Evolutionary conservation across 2,888 invertebrate genomes (phyloP).

Genomic region (Eupithecia inturbata): DNA sequence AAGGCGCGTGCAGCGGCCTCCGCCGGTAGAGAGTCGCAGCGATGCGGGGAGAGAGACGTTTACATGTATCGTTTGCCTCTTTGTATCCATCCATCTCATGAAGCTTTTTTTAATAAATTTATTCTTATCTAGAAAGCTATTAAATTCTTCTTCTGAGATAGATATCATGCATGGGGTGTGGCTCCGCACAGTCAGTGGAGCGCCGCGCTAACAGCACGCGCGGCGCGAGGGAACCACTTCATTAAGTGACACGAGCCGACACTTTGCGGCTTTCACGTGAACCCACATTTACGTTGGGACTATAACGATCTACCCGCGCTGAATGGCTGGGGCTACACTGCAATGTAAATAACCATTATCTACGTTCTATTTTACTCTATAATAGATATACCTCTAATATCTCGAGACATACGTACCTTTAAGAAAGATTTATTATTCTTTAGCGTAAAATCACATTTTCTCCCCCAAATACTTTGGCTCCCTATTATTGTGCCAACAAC

Average conservation of each 20-base stretch:
- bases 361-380: neutral
- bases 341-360: neutral
- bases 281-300: neutral
- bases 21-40: neutral
- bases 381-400: neutral
- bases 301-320: neutral
- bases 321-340: neutral
- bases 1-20: too few relatives aligned
- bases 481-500: conserved; percentile 20
- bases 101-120: too few relatives aligned
- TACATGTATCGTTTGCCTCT: neutral
- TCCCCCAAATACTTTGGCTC: neutral
- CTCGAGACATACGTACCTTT: neutral
- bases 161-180: too few relatives aligned
- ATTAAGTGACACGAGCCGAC: neutral
- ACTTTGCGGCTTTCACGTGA: neutral
- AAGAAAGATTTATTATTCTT: conserved; percentile 2
- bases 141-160: too few relatives aligned
- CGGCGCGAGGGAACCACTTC: neutral
- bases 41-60: too few relatives aligned
- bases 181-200: too few relatives aligned
- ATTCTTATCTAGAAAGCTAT: too few relatives aligned
- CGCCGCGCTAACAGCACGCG: too few relatives aligned
- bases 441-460: neutral
- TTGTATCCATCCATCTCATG: neutral